Evolutionary conservation across 2,113 vertebrate genomes (phyloP).

Genomic region (Cyphomyrus plagiostoma): DNA sequence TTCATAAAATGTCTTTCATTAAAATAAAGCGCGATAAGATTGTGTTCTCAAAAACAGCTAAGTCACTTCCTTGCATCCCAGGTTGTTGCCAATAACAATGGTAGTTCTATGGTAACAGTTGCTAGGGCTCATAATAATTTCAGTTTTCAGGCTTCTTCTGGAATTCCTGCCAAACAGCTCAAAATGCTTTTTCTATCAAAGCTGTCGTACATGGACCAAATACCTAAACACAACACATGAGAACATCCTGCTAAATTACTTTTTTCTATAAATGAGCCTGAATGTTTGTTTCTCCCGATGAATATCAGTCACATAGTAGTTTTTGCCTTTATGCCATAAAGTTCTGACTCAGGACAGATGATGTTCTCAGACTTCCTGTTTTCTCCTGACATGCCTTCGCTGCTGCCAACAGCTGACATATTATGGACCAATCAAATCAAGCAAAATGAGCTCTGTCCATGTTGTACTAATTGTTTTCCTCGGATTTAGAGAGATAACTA

Average conservation of each 20-base stretch:
- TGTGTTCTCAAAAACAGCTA: background rate
- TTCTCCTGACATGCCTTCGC: background rate
- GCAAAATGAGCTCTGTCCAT: background rate
- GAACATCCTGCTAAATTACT: background rate
- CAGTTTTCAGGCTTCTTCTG: slow-evolving; percentile 19
- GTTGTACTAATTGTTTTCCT: background rate
- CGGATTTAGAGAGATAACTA: background rate
- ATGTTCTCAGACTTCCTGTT: background rate
- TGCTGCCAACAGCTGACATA: background rate
- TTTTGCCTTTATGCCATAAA: background rate
- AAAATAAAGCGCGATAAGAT: background rate
- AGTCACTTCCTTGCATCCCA: slow-evolving; percentile 9
- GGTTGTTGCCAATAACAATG: slow-evolving; percentile 43
- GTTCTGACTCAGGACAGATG: background rate
- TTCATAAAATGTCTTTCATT: background rate
- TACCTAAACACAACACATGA: background rate
- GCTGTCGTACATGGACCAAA: background rate
- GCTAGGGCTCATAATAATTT: slow-evolving; percentile 13
- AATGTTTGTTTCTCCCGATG: background rate
- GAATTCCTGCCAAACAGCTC: slow-evolving; percentile 24
- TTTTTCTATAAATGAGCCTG: background rate
- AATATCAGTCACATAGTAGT: background rate
- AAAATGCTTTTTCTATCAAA: background rate
- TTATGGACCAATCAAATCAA: background rate
- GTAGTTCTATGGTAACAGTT: slow-evolving; percentile 27